Evolutionary conservation across 2,797 vertebrate genomes (phyloP), one percentile per base, ranked within the genome.

Genomic region (Erethizon dorsatum): DNA sequence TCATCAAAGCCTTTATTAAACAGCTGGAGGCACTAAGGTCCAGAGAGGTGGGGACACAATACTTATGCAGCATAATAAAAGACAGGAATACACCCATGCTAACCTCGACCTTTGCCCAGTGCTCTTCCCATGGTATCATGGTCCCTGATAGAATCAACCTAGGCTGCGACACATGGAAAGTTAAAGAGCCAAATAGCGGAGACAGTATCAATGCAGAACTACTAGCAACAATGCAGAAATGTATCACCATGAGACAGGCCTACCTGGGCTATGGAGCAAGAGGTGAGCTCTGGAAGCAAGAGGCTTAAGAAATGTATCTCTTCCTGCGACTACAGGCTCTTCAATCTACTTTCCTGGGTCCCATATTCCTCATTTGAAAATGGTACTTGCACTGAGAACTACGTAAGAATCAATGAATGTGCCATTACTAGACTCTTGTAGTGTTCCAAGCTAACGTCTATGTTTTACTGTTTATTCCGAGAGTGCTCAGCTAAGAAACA

Each of bases 1-100:
- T 57, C 75, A 57, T 80, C 59, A 94, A 54, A 82, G 37, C 56
- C n/a, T 54, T 96, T 56, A 50, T 20, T 26, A 86, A 86, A 75
- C 24, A 94, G 79, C 45, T 79, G 31, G 80, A 96, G n/a, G 75
- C 75, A 63, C 59, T 24, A 24, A 63, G 17, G n/a, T n/a, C 37
- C 67, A 86, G 41, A 69, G 63, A 93, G 83, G 47, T 77, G 59
- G 83, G 24, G 37, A 61, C 67, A 63, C 33, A 50, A 33, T 31
- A 61, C 13, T 28, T n/a, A 22, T 18, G 0, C 9, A 75, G n/a
- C 14, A 2, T 20, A 47, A 59, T 1, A 54, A 28, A 20, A 84
- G 90, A 78, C 15, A n/a, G 10, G n/a, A 83, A 59, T 37, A 50
- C 3, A 56, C 41, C 28, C 63, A 4, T 2, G 57, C 28, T 41